Conservation (phyloP, 30 jellyfish, hydroid and myxozoan species). For the Chironex yamaguchii region DNA sequence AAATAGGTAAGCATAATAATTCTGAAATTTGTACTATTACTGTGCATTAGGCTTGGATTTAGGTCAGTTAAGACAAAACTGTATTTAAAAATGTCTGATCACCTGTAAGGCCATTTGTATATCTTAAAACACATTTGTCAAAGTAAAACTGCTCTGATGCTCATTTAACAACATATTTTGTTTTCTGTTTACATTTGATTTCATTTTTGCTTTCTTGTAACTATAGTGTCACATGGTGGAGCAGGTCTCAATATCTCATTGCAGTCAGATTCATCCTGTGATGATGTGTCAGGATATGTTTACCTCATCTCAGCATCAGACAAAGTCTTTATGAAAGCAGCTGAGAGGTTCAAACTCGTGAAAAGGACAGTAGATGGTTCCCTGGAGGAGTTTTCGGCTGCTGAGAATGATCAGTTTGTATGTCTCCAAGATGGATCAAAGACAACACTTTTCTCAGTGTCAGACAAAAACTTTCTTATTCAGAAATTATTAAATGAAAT, state of each 20-base stretch:
- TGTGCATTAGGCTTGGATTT: too few species aligned
- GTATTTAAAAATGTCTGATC: too few species aligned
- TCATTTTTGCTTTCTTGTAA: not conserved
- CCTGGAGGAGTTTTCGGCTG: constrained; percentile 70
- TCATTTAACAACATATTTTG: not conserved
- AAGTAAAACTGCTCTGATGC: too few species aligned
- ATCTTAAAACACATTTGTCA: too few species aligned
- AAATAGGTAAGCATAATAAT: too few species aligned
- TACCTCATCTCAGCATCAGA: constrained; percentile 74
- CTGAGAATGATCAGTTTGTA: constrained; percentile 66
- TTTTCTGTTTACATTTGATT: not conserved
- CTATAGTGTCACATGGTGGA: constrained; percentile 87
- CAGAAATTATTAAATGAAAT: constrained; percentile 64
- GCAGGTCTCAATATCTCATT: constrained; percentile 74
- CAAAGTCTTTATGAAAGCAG: constrained; percentile 75
- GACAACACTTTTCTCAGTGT: constrained; percentile 11
- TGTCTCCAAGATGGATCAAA: not conserved
- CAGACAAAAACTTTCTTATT: constrained; percentile 85
- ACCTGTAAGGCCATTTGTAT: too few species aligned
- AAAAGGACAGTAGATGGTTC: constrained; percentile 72
- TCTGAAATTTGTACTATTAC: too few species aligned
- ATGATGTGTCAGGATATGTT: constrained; percentile 30
- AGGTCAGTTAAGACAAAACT: too few species aligned
- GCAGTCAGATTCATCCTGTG: constrained; percentile 62
- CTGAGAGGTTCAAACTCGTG: constrained; percentile 78